Evolutionary conservation across 2,888 invertebrate genomes (phyloP), one percentile per base, ranked within the genome.

Genomic region (Scotopteryx bipunctaria): DNA sequence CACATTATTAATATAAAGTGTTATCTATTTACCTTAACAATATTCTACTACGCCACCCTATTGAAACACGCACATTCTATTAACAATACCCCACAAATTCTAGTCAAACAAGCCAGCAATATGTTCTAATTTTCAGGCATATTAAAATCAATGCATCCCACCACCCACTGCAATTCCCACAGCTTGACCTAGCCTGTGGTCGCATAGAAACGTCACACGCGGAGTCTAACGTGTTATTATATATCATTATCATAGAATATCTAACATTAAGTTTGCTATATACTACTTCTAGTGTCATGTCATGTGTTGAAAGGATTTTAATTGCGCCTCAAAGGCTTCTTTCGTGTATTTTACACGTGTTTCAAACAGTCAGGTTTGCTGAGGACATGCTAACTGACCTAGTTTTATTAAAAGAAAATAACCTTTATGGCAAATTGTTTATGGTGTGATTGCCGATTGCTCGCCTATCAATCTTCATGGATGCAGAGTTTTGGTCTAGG

Each of bases 121-220:
- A 5, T 42, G 42, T 42, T 42, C 21, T 32, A 13, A 27, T 36
- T 36, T 19, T 14, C 35, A 19, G 29, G 45, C 29, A 37, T 36
- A 21, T 29, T 45, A 21, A 45, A 45, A 45, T 35, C 45, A 14
- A 29, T 37, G 16, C 36, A 36, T 4, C 29, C 8, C 29, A 40
- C 29, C 32, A 23, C 15, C 27, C 9, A 27, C 27, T 11, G 11
- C 27, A 27, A 3, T 27, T 11, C 3, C 27, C 27, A 9, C 9
- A 25, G 27, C 9, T 27, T 27, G 9, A 27, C 27, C 27, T 27
- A 27, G 11, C 4, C 27, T 27, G 11, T 9, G 3, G 27, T 27
- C 8, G 27, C 27, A 3, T 27, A 27, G 9, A 27, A 9, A 27
- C 27, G 9, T 11, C 2, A 5, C 27, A 27, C 27, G 27, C 27